Evolutionary conservation across 2,888 invertebrate genomes (phyloP), one percentile per base, ranked within the genome.

Genomic region (Archips crataeganus): DNA sequence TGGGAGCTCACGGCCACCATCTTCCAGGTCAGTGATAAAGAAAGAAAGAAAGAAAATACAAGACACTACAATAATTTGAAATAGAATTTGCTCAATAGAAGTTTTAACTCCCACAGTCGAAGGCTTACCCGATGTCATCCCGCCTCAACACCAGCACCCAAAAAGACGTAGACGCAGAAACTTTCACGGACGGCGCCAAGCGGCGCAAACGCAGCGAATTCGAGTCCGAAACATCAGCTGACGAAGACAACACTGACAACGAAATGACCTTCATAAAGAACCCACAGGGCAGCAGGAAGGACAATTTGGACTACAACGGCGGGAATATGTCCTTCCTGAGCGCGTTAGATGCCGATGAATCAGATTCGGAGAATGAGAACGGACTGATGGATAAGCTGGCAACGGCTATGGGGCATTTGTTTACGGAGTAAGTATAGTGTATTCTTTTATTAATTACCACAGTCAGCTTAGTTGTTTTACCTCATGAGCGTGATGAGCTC

Each of bases 321-420:
- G 94, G 94, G 8, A 95, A 94, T 77, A 88, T 95, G 84, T 93
- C 95, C 0, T 95, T 96, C 63, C 71, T 93, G 13, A 88, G 85
- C 80, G 93, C 87, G 65, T 87, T 82, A 92, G 96, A 95, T 79
- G 87, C 94, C 11, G 97, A 96, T 73, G 97, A 97, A 76, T 96
- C 97, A 0, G 97, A 97, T 83, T 97, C 97, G 0, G 97, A 97
- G 78, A 96, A 96, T 80, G 97, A 97, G 79, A 96, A 95, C 81
- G 96, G 96, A 0, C 92, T 95, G 2, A 95, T 96, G 90, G 97
- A 97, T 79, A 97, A 97, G 83, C 87, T 97, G 61, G 95, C 96
- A 0, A 95, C 95, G 66, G 97, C 97, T n/a, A 96, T 97, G 76
- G 96, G 96, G 15, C 97, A 97, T 90, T 89, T 98, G 74, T 97